Conservation (phyloP, 2,797 vertebrate genomes). For the Melopsittacus undulatus region DNA sequence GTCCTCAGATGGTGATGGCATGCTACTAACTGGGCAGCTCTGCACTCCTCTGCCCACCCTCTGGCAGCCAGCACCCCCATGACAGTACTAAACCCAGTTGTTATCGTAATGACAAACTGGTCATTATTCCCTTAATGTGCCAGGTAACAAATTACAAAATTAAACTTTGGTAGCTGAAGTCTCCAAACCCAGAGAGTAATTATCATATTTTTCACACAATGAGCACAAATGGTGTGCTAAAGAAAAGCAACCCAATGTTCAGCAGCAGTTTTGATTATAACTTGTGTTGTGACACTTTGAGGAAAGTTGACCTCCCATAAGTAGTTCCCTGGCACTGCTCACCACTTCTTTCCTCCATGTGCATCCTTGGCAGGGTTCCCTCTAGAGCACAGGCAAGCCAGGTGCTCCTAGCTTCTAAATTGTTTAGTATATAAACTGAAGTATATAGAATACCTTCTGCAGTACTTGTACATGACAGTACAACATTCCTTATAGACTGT, state of each 20-base stretch:
- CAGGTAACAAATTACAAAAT: constrained; percentile 9
- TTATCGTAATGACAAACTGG: not conserved
- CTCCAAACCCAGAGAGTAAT: not conserved
- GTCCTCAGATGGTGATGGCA: not conserved
- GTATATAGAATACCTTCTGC: not conserved
- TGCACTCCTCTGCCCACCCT: not conserved
- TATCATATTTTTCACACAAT: not conserved
- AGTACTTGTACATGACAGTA: not conserved
- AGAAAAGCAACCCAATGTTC: not conserved
- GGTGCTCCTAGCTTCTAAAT: not conserved
- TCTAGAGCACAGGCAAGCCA: not conserved
- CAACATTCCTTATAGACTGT: not conserved
- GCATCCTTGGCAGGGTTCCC: not conserved
- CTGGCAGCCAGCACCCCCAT: not conserved
- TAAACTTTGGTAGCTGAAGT: not conserved
- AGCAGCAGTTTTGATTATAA: not conserved
- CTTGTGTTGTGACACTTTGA: not conserved
- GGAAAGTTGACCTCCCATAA: not conserved
- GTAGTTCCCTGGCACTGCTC: not conserved
- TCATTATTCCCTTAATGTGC: not conserved
- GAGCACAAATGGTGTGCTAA: not conserved
- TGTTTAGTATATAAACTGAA: not conserved
- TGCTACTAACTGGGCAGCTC: not conserved
- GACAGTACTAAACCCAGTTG: not conserved
- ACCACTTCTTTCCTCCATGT: not conserved